Percentiles rank a stretch among this genome's conserved stretches.
Evolutionary conservation across 2,113 vertebrate genomes (phyloP).

Genomic region (Pomatostomus ruficeps): DNA sequence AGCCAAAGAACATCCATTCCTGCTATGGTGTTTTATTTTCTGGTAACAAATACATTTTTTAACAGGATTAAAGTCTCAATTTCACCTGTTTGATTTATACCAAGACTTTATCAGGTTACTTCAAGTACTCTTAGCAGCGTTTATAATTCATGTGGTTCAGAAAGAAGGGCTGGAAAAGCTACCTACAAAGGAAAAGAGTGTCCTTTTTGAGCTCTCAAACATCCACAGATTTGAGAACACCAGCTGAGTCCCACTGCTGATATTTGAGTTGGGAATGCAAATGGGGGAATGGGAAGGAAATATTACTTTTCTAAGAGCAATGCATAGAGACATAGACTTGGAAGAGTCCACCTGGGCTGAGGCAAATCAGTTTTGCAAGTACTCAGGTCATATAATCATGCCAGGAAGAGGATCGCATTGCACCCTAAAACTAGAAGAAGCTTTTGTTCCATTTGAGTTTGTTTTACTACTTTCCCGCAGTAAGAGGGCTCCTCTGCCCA

Average conservation of each 20-base stretch:
- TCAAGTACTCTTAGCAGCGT: neutral
- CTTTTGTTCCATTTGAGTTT: neutral
- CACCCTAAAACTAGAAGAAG: neutral
- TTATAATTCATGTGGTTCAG: neutral
- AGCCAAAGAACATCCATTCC: neutral
- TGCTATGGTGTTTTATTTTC: neutral
- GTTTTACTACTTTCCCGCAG: neutral
- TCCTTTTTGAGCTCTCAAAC: neutral
- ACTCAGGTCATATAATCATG: neutral
- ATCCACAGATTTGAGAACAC: neutral
- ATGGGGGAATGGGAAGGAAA: rapidly evolving
- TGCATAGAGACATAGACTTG: neutral
- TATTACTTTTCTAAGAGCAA: neutral
- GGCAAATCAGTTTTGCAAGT: neutral
- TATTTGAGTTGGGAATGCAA: neutral
- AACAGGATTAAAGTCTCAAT: neutral
- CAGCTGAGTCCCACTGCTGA: neutral
- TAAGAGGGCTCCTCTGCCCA: neutral
- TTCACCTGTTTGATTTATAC: neutral
- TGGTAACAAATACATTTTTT: neutral
- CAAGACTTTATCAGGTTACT: neutral
- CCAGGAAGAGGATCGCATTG: neutral
- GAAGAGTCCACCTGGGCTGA: neutral
- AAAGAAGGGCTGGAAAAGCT: neutral
- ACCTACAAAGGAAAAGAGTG: neutral